These are phyloP conservation scores for Daphoenositta chrysoptera DNA, from an alignment of 2,113 vertebrate genomes.

Conservation along the genomic window DNA sequence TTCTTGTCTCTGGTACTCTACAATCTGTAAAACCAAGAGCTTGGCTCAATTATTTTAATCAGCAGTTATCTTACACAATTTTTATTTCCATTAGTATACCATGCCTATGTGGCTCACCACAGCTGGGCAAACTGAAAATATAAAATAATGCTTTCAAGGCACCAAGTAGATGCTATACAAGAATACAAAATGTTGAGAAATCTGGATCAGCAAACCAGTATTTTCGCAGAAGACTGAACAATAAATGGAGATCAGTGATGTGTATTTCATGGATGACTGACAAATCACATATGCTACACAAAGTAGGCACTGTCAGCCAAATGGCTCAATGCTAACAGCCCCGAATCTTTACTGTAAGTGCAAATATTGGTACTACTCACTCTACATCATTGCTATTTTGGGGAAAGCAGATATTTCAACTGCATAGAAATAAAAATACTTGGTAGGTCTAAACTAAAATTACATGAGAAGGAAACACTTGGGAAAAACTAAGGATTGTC, in stretches of 20 bases:
- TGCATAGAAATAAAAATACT: not conserved
- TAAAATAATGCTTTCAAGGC: not conserved
- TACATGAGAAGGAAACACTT: not conserved
- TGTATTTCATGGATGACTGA: conserved; percentile 9
- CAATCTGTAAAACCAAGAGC: not conserved
- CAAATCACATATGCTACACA: conserved; percentile 15
- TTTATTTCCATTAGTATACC: not conserved
- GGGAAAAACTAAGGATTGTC: not conserved
- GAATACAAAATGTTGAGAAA: not conserved
- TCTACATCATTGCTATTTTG: not conserved
- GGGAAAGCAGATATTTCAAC: not conserved
- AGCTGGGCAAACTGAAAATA: not conserved
- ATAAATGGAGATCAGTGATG: not conserved
- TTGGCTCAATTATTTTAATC: not conserved
- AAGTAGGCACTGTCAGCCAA: conserved; percentile 41
- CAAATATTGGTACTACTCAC: not conserved
- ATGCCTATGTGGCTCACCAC: not conserved
- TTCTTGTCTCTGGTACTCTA: not conserved
- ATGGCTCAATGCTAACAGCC: conserved; percentile 28
- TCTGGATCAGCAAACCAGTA: not conserved
- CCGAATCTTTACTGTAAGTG: not conserved
- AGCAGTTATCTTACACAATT: not conserved
- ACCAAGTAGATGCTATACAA: not conserved
- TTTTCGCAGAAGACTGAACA: conserved; percentile 14
- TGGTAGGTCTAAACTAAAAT: not conserved